These are phyloP conservation scores for Anguilla japonica DNA, from an alignment of 2,113 vertebrate species.

Conservation along the genomic window DNA sequence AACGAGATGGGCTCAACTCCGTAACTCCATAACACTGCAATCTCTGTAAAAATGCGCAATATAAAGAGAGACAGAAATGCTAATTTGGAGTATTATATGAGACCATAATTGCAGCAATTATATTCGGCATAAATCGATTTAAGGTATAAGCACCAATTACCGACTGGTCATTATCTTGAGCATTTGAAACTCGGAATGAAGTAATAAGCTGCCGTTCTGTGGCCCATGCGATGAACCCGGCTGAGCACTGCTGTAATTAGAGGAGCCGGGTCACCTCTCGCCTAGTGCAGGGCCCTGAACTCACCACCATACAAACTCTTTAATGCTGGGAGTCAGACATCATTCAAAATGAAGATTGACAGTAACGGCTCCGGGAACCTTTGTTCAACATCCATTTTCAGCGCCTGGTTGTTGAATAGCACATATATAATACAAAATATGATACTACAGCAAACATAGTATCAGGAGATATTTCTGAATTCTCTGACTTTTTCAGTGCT, in stretches of 20 bases:
- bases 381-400: not conserved
- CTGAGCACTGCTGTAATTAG: constrained; percentile 70
- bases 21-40: not conserved
- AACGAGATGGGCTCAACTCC: not conserved
- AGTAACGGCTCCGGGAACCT: not conserved
- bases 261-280: constrained; percentile 62
- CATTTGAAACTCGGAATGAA: constrained; percentile 74
- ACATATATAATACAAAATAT: not conserved
- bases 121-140: constrained; percentile 72
- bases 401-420: not conserved
- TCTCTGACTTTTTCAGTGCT: no score
- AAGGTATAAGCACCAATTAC: constrained; percentile 82
- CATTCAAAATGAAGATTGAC: constrained; percentile 44
- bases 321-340: constrained; percentile 50
- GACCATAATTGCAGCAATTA: constrained; percentile 78
- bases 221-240: constrained; percentile 62
- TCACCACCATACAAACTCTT: constrained; percentile 55
- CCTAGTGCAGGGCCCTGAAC: constrained; percentile 62
- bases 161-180: constrained; percentile 82
- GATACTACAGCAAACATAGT: not conserved
- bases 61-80: constrained; percentile 41
- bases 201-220: constrained; percentile 73
- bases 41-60: constrained; percentile 1
- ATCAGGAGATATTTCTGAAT: not conserved
- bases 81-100: constrained; percentile 78